Evolutionary conservation across 2,797 vertebrate genomes (phyloP).

Genomic region (Gadopsis marmoratus): DNA sequence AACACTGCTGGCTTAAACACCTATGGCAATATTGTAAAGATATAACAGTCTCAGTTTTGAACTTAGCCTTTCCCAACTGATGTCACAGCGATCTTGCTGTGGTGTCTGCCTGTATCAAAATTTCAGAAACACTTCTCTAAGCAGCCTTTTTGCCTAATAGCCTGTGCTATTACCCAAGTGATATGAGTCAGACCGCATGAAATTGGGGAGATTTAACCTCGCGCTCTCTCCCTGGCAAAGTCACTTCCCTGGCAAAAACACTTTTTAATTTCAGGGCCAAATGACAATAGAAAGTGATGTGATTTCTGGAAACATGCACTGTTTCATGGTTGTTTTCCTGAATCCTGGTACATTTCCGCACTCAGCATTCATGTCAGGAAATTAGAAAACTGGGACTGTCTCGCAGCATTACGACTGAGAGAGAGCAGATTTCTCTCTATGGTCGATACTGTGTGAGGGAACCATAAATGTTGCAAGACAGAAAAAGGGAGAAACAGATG

Average conservation of each 20-base stretch:
- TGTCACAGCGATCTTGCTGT: background rate
- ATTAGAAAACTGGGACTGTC: slow-evolving; percentile 63
- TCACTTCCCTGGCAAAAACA: slow-evolving; percentile 4
- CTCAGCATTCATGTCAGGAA: slow-evolving; percentile 74
- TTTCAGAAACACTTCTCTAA: slow-evolving; percentile 27
- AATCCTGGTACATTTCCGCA: slow-evolving; percentile 35
- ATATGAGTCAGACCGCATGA: slow-evolving; percentile 31
- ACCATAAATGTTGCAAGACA: slow-evolving; percentile 38
- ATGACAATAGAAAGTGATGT: slow-evolving; percentile 41
- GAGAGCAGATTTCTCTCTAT: slow-evolving; percentile 52
- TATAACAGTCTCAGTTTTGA: background rate
- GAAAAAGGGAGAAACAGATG: background rate
- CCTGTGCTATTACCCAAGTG: slow-evolving; percentile 33
- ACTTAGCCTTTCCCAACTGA: background rate
- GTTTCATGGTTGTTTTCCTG: slow-evolving; percentile 55
- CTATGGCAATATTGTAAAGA: background rate
- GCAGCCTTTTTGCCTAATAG: slow-evolving; percentile 33
- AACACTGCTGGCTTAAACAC: background rate
- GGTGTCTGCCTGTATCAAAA: background rate
- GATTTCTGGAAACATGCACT: slow-evolving; percentile 46
- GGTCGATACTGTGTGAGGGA: slow-evolving; percentile 25
- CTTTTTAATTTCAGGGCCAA: slow-evolving; percentile 44
- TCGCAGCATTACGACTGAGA: slow-evolving; percentile 50
- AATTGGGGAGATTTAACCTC: slow-evolving; percentile 49
- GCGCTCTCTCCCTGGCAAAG: slow-evolving; percentile 37